Percentiles rank a stretch among this genome's conserved stretches.
Conservation (phyloP, 2,113 vertebrate genomes). For the Cisticola juncidis region DNA sequence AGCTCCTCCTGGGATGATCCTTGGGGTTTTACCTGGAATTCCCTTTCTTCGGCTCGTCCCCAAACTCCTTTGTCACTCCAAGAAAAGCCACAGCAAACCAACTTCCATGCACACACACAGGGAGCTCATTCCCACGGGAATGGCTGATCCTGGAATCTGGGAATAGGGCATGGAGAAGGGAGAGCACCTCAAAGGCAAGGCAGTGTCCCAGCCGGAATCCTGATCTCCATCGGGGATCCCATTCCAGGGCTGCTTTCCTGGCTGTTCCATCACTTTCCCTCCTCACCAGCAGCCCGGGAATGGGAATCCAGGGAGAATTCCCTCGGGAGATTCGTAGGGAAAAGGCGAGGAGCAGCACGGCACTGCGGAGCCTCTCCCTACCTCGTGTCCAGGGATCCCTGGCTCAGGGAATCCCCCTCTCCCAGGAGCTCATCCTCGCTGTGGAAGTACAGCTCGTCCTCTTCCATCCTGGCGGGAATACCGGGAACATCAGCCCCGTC, state of each 20-base stretch:
- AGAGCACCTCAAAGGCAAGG: neutral
- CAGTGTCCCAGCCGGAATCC: neutral
- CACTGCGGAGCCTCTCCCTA: neutral
- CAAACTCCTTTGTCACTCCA: neutral
- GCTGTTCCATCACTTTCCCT: neutral
- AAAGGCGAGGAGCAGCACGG: neutral
- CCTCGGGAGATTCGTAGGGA: accelerated
- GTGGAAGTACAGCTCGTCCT: neutral
- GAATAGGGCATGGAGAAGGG: accelerated
- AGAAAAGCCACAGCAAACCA: neutral
- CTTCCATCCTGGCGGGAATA: neutral
- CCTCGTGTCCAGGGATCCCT: neutral
- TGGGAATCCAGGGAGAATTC: neutral
- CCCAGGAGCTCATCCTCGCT: neutral
- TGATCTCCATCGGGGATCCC: accelerated
- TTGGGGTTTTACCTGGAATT: neutral
- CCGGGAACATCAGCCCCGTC: accelerated
- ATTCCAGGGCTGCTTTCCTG: neutral
- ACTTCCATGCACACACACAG: neutral
- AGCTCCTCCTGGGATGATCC: neutral
- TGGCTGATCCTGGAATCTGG: neutral
- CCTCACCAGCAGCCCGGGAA: neutral
- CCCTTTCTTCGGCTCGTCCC: neutral
- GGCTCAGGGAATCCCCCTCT: slow-evolving; percentile 13
- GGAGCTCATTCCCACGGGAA: neutral